A percentile compares a stretch with the other conserved stretches of the same genome.
Conservation (phyloP, 2,797 vertebrate genomes). For the Petrocephalus sullivani region DNA sequence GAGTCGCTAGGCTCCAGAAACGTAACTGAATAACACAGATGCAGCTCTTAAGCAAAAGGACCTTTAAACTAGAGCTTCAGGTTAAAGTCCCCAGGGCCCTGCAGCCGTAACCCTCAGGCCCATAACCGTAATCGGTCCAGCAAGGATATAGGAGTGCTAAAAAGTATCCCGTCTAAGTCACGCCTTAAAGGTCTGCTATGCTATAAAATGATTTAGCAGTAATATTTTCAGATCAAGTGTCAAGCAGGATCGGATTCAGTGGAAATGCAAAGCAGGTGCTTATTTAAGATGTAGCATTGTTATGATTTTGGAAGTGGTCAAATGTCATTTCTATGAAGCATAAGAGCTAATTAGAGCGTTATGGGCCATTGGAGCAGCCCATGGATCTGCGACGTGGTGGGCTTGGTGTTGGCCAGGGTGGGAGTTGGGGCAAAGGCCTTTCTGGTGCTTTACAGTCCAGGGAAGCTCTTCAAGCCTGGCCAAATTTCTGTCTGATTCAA, state of each 20-base stretch:
- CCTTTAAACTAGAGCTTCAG: neutral
- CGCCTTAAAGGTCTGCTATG: neutral
- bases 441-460: neutral
- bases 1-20: neutral
- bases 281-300: neutral
- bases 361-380: neutral
- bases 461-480: neutral
- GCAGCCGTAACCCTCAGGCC: neutral
- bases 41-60: neutral
- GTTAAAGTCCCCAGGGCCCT: neutral
- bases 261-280: neutral
- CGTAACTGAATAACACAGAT: neutral
- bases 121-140: neutral
- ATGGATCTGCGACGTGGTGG: neutral
- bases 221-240: conserved; percentile 6
- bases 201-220: neutral
- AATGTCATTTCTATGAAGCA: neutral
- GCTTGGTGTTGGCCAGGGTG: neutral
- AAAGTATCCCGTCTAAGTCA: neutral
- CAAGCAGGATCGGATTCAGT: neutral
- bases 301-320: neutral
- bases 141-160: neutral
- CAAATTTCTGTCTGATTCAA: neutral
- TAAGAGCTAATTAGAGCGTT: neutral
- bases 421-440: neutral